Base-by-base conservation (phyloP, 1,140 invertebrate genomes). In the Temnothorax longispinosus region DNA sequence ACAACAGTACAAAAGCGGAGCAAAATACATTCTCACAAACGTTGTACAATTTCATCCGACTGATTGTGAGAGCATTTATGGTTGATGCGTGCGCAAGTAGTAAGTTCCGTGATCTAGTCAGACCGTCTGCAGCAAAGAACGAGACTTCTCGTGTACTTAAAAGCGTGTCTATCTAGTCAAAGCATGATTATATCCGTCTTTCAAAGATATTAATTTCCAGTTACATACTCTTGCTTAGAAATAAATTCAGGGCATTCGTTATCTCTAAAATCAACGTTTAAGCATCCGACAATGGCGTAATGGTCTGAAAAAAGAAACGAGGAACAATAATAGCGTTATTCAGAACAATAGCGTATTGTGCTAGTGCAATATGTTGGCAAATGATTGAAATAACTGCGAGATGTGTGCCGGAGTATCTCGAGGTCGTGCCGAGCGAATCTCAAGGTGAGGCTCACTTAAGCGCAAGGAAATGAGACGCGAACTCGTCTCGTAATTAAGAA, bases 101-200 rank as follows among this genome's bases (percentile, higher is more conserved):
- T 84, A 84, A 84, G 69, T 60, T 74, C 54, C 27, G 41, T 32
- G 18, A 74, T 75, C 54, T 62, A 84, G 80, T 84, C 80, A 74
- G 80, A 84, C 80, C 44, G 32, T 72, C 18, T 47, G 56, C 41
- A 11, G n/a, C 54, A 27, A 50, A 8, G 38, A 58, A 56, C 18
- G 52, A 69, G 18, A 18, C 21, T 32, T 69, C 35, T 44, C n/a
- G 13, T 2, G 35, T 13, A 8, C n/a, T 81, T 81, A 44, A 56
- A 62, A 62, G 41, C 38, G 10, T 5, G 21, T 35, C 3, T 8
- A 38, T 71, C 21, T 32, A 27, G 27, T 27, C 27, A 27, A 27
- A 27, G 27, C 27, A 27, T 27, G 15, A 41, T 11, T 54, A 27
- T 38, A 18, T 41, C 3, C 21, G 56, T 41, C 13, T 38, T 67